Conservation (phyloP, 2,113 vertebrate genomes). For the Atractosteus spatula region DNA sequence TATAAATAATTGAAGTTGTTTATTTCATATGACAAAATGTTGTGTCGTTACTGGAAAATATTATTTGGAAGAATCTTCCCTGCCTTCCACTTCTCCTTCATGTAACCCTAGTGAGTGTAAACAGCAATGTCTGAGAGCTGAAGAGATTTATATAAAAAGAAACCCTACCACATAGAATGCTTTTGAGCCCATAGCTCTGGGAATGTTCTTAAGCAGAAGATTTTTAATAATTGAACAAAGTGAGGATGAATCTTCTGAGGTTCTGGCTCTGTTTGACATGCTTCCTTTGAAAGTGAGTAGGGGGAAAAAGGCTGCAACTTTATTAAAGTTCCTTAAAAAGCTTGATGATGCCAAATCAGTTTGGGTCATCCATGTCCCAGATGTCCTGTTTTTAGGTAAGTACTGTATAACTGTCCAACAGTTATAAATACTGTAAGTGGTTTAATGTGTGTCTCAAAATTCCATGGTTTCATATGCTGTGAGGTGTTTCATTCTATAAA, state of each 20-base stretch:
- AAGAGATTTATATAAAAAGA: slow-evolving; percentile 13
- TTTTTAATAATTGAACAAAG: slow-evolving; percentile 83
- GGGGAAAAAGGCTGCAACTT: slow-evolving; percentile 17
- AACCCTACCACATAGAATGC: slow-evolving; percentile 53
- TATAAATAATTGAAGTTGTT: too few relatives aligned
- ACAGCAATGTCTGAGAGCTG: slow-evolving; percentile 28
- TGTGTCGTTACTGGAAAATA: not conserved
- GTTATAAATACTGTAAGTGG: too few relatives aligned
- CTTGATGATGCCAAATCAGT: not conserved
- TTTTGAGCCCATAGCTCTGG: slow-evolving; percentile 17
- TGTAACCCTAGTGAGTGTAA: slow-evolving; percentile 1
- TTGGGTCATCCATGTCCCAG: not conserved
- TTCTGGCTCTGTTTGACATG: slow-evolving; percentile 58
- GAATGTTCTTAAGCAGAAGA: slow-evolving; percentile 66
- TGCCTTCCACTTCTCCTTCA: too few relatives aligned
- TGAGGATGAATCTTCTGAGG: slow-evolving; percentile 65
- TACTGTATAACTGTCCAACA: too few relatives aligned
- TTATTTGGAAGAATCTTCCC: too few relatives aligned
- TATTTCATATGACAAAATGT: too few relatives aligned
- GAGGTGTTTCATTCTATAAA: too few relatives aligned
- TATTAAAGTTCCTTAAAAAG: not conserved
- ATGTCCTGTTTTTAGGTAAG: too few relatives aligned
- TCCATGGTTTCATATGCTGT: too few relatives aligned
- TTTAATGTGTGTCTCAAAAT: too few relatives aligned
- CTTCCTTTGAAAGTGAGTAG: slow-evolving; percentile 38